Evolutionary conservation across 2,797 vertebrate species (phyloP), one percentile per base, ranked within the genome.

Genomic region (Phoxinus dragarum): DNA sequence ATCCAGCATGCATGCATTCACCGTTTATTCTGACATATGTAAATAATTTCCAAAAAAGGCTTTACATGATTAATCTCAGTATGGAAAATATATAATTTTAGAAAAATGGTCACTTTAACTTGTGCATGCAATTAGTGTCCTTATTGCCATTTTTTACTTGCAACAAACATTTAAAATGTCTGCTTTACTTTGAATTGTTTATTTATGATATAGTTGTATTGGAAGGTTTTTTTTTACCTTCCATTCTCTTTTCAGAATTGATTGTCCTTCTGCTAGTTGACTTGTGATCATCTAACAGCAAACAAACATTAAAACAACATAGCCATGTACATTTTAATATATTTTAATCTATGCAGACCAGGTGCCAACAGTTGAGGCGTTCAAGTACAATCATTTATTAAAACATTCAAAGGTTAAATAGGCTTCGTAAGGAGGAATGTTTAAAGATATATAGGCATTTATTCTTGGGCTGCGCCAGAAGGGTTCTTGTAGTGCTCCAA

Each of bases 401-500:
- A 90, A 47, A 85, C 85, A 56, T 76, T 84, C 40, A 85, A 61
- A 66, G 52, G n/a, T 49, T 56, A 40, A 64, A 78, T 44, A 34
- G n/a, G 61, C 23, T n/a, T 52, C 17, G 4, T 67, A 8, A 40
- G 47, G 79, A 86, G 89, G 85, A 83, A 89, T 80, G 81, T 76
- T 73, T 47, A 6, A 1, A 31, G 59, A 31, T 11, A 8, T 36
- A 79, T 11, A 27, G 49, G 61, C 38, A 19, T 40, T 44, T n/a
- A 64, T 66, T 23, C 31, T 61, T n/a, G 10, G 38, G 54, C 42
- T 5, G 44, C 40, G 49, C 61, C 84, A 3, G 71, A 52, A 27
- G 79, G 89, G 12, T 88, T 91, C 91, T 94, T 96, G 90, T 97
- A 97, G 86, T 91, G 72, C 8, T 96, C 94, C 88, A 97, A 80